Percentiles rank a stretch among this genome's conserved stretches.
phyloP scores from a whole-genome alignment of 2,888 invertebrate genomes.

The Drosophila hawaiiensis region DNA sequence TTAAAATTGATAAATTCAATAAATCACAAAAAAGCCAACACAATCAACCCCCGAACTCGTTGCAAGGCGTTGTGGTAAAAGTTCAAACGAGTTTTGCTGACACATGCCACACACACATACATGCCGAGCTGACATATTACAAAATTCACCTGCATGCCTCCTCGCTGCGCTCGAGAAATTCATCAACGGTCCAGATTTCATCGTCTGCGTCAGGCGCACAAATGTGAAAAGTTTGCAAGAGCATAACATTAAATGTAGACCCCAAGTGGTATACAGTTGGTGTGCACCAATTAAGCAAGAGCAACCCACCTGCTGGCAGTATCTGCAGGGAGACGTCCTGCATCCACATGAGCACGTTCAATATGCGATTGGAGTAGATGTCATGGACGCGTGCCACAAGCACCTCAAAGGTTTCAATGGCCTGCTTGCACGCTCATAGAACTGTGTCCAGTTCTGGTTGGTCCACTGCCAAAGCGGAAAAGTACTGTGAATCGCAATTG shows the following conservation, averaged over 20 bases:
- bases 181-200: slow-evolving; percentile 94
- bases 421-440: slow-evolving; percentile 90
- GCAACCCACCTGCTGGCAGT: slow-evolving; percentile 88
- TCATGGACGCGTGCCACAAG: slow-evolving; percentile 93
- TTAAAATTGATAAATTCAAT: slow-evolving; percentile 66
- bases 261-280: slow-evolving; percentile 13
- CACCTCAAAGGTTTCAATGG: slow-evolving; percentile 92
- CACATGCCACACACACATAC: slow-evolving; percentile 48
- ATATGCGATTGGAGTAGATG: slow-evolving; percentile 95
- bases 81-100: slow-evolving; percentile 64
- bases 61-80: slow-evolving; percentile 25
- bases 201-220: slow-evolving; percentile 86
- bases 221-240: slow-evolving; percentile 72
- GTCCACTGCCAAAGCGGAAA: slow-evolving; percentile 93
- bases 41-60: slow-evolving; percentile 24
- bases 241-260: slow-evolving; percentile 47
- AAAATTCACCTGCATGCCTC: slow-evolving; percentile 89
- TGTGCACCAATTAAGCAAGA: slow-evolving; percentile 39
- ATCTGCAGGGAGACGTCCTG: slow-evolving; percentile 93
- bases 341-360: slow-evolving; percentile 95
- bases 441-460: slow-evolving; percentile 92
- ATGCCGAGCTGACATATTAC: slow-evolving; percentile 40
- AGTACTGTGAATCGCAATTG: slow-evolving; percentile 7
- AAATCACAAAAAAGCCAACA: slow-evolving; percentile 59
- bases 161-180: slow-evolving; percentile 93